A percentile compares a stretch with the other conserved stretches of the same genome.
These are phyloP conservation scores for Lithobates sylvaticus DNA, from an alignment of 2,797 vertebrate species.

Conservation along the genomic window DNA sequence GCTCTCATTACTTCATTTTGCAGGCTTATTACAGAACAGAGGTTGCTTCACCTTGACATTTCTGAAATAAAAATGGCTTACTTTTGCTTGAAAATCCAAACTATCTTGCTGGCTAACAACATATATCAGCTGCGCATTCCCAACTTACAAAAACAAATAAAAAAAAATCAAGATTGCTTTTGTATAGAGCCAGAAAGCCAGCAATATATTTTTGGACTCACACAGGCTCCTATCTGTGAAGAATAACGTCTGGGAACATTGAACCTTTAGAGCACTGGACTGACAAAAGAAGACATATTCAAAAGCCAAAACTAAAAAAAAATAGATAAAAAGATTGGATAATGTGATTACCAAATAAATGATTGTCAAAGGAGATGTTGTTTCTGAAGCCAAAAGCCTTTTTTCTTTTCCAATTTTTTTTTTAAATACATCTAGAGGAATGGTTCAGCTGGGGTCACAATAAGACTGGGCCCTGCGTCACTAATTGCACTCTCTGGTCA, in stretches of 20 bases:
- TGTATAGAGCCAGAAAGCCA: constrained; percentile 38
- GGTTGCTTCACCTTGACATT: background rate
- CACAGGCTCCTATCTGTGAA: constrained; percentile 25
- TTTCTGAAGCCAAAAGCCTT: constrained; percentile 37
- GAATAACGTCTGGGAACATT: constrained; percentile 48
- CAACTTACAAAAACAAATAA: background rate
- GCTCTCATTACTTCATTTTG: background rate
- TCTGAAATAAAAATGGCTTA: constrained; percentile 19
- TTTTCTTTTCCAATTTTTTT: constrained; percentile 37
- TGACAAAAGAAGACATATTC: constrained; percentile 43
- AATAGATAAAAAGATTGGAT: constrained; percentile 52
- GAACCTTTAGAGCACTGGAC: constrained; percentile 48
- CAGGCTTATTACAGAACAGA: background rate
- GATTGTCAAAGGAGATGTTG: constrained; percentile 42
- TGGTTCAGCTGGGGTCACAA: constrained; percentile 22
- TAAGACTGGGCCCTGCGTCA: constrained; percentile 10
- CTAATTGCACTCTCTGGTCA: constrained; percentile 38
- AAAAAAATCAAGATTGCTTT: constrained; percentile 47
- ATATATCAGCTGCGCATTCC: constrained; percentile 51
- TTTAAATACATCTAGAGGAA: constrained; percentile 18
- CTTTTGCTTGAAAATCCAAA: constrained; percentile 20
- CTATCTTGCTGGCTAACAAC: constrained; percentile 2
- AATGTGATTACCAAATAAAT: constrained; percentile 55
- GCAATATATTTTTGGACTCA: constrained; percentile 49
- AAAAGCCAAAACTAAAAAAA: constrained; percentile 47